Conservation (phyloP, 2,888 invertebrate genomes). For the Entomobrya multifasciata region DNA sequence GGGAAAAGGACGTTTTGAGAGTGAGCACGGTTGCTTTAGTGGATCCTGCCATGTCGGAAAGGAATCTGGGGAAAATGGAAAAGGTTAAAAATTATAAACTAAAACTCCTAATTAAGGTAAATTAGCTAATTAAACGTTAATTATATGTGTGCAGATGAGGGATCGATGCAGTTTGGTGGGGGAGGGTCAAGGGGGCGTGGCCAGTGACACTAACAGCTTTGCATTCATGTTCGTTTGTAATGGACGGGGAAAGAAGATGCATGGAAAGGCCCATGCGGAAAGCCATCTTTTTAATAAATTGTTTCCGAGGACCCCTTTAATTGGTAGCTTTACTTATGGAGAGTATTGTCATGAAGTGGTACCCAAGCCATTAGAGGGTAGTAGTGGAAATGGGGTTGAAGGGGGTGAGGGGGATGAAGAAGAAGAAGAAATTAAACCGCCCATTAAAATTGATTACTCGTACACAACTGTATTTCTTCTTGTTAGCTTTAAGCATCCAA, state of each 20-base stretch:
- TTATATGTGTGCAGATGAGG: too few species aligned
- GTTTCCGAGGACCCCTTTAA: slow-evolving; percentile 73
- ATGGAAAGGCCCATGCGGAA: slow-evolving; percentile 72
- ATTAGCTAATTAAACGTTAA: too few species aligned
- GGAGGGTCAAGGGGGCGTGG: too few species aligned
- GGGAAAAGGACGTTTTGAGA: too few species aligned
- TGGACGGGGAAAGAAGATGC: slow-evolving; percentile 75
- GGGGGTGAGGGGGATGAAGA: too few species aligned
- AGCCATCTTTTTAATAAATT: slow-evolving; percentile 74
- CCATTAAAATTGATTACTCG: slow-evolving; percentile 63
- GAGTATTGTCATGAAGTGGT: slow-evolving; percentile 75
- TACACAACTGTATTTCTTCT: slow-evolving; percentile 76
- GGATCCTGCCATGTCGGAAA: slow-evolving; percentile 8
- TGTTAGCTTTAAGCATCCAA: slow-evolving; percentile 61
- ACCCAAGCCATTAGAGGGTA: too few species aligned
- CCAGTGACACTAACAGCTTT: too few species aligned
- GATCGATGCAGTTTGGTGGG: slow-evolving; percentile 30
- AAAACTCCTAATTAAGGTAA: background rate
- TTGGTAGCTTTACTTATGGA: slow-evolving; percentile 76
- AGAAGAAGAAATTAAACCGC: slow-evolving; percentile 44
- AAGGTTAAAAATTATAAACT: slow-evolving; percentile 20
- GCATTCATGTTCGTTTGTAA: slow-evolving; percentile 79
- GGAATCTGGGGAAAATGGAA: slow-evolving; percentile 8
- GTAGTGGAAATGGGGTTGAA: too few species aligned
- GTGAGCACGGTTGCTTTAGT: slow-evolving; percentile 39